Percentiles rank a stretch among this genome's conserved stretches.
These are phyloP conservation scores for Carassius gibelio DNA, from an alignment of 2,113 vertebrate species.

Conservation along the genomic window DNA sequence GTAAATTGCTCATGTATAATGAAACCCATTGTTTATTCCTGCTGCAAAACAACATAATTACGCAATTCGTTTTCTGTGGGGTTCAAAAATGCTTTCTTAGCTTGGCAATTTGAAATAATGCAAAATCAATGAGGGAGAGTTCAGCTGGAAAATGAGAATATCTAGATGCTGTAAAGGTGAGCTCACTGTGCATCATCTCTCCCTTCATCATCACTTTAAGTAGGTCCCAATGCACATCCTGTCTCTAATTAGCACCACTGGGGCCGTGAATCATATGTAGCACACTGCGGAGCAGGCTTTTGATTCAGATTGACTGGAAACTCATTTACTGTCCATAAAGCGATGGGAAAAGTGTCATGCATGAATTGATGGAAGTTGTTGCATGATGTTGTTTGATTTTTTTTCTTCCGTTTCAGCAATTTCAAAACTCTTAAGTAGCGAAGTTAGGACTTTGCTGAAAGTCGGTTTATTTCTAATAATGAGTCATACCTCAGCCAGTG, in stretches of 20 bases:
- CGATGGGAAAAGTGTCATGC: slow-evolving; percentile 1
- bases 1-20: slow-evolving; percentile 11
- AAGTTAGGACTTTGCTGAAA: background rate
- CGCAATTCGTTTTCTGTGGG: background rate
- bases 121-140: slow-evolving; percentile 48
- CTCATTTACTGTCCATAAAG: slow-evolving; percentile 23
- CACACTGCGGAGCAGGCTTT: background rate
- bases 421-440: slow-evolving; percentile 16
- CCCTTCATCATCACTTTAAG: slow-evolving; percentile 40
- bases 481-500: background rate
- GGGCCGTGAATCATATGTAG: slow-evolving; percentile 22
- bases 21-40: slow-evolving; percentile 29
- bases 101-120: slow-evolving; percentile 24
- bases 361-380: background rate
- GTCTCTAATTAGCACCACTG: slow-evolving; percentile 41
- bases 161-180: slow-evolving; percentile 32
- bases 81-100: background rate
- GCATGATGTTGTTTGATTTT: slow-evolving; percentile 9
- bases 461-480: slow-evolving; percentile 10
- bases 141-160: slow-evolving; percentile 51
- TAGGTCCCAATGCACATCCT: slow-evolving; percentile 18
- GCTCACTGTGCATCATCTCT: slow-evolving; percentile 22
- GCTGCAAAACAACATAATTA: slow-evolving; percentile 5
- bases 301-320: slow-evolving; percentile 10
- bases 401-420: background rate